Evolutionary conservation across 2,797 vertebrate species (phyloP), one percentile per base, ranked within the genome.

Genomic region (Anguilla anguilla): DNA sequence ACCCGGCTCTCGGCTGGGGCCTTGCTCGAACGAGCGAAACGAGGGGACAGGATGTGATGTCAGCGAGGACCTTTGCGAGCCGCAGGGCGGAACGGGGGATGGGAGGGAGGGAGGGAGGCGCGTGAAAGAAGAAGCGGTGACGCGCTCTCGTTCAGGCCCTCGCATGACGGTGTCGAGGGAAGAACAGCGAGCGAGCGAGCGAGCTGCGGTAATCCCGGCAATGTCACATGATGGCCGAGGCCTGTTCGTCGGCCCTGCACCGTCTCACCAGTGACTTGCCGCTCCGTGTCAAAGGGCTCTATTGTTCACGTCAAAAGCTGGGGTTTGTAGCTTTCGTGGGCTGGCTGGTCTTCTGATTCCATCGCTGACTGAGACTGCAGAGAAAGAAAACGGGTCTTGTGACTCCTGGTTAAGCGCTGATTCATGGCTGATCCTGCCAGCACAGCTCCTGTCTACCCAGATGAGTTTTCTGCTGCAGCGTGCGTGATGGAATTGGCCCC

Each of bases 361-460:
- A 91, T 95, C 94, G 93, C 95, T 92, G 88, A 87, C 84, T 84
- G 92, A 64, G 35, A 46, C 35, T 19, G 43, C n/a, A 79, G 39
- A 0, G 22, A 82, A 43, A 93, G 95, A 94, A 43, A 96, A 95
- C 95, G 95, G 11, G 90, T 91, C 92, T 94, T 96, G 95, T 95
- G 90, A 93, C 90, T 6, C 83, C 91, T 91, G 92, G 95, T 95
- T 93, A 94, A 92, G 94, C 94, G 90, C 94, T 46, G 51, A 84
- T 57, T 55, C 53, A 57, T 94, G 92, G 92, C 93, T 93, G 94
- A 94, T 94, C 94, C 93, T 91, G 94, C 93, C 94, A 92, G 92
- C 92, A 94, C 94, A 94, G 93, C 57, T 94, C 93, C 93, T 57
- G 72, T 59, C 85, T 77, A 87, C 39, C 13, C 85, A 39, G 79